Evolutionary conservation across 2,113 vertebrate genomes (phyloP).

Genomic region (Cololabis saira): DNA sequence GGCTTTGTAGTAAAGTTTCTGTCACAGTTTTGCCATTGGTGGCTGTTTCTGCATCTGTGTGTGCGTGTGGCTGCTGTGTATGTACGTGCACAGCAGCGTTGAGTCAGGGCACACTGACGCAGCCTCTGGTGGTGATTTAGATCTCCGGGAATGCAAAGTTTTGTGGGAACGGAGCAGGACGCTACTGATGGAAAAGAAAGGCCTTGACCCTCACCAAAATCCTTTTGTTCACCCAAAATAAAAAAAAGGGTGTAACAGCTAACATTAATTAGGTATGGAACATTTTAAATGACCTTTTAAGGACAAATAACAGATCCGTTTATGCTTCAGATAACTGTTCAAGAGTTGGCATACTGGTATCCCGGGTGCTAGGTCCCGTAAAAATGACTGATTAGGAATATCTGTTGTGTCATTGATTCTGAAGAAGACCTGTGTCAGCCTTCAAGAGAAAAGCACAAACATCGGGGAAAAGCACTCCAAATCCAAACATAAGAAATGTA

Average conservation of each 20-base stretch:
- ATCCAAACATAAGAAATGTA: too few species aligned
- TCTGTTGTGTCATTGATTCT: too few species aligned
- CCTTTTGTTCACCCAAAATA: slow-evolving; percentile 37
- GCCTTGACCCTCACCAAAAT: slow-evolving; percentile 64
- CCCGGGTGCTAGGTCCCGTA: too few species aligned
- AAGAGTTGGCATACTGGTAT: too few species aligned
- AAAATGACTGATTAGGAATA: too few species aligned
- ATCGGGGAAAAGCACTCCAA: too few species aligned
- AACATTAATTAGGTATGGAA: not conserved
- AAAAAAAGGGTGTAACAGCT: not conserved
- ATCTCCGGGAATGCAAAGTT: slow-evolving; percentile 69
- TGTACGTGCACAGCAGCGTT: slow-evolving; percentile 3
- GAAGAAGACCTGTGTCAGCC: too few species aligned
- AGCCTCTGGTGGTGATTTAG: slow-evolving; percentile 50
- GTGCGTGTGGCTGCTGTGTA: slow-evolving; percentile 20
- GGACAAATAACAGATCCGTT: not conserved
- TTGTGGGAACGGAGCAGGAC: slow-evolving; percentile 66
- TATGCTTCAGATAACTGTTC: not conserved
- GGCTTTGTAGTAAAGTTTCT: slow-evolving; percentile 6
- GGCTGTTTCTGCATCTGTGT: slow-evolving; percentile 23
- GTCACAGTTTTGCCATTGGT: not conserved
- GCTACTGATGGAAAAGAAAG: slow-evolving; percentile 48
- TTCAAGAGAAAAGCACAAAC: too few species aligned
- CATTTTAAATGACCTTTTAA: not conserved
- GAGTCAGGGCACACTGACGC: slow-evolving; percentile 55